phyloP scores from a whole-genome alignment of 1,140 invertebrate species.

The Drosophila arizonae region DNA sequence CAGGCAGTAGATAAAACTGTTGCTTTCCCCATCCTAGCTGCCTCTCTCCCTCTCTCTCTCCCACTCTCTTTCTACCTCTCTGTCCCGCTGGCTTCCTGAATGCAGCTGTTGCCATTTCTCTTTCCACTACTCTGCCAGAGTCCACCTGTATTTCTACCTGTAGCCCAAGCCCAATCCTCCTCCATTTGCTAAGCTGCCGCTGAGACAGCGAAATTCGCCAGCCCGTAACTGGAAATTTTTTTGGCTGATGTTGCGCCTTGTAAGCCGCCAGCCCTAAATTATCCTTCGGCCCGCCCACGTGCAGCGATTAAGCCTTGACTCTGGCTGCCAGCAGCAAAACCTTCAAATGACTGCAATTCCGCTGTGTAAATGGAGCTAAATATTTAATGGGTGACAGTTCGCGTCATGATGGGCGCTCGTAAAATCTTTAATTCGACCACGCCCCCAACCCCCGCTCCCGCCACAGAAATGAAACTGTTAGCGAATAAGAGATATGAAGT shows the following conservation, averaged over 20 bases:
- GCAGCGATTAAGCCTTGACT: slow-evolving; percentile 24
- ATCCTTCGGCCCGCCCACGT: slow-evolving; percentile 27
- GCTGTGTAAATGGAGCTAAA: slow-evolving; percentile 41
- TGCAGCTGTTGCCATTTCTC: slow-evolving; percentile 44
- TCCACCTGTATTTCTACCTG: slow-evolving; percentile 26
- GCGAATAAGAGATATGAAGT: not conserved
- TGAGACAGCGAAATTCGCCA: slow-evolving; percentile 44
- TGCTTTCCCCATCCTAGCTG: not conserved
- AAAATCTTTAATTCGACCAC: slow-evolving; percentile 36
- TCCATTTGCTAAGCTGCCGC: slow-evolving; percentile 34
- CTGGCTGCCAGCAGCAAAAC: no score
- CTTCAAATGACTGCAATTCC: slow-evolving; percentile 35
- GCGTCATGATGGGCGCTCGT: slow-evolving; percentile 24
- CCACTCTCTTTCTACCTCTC: not conserved
- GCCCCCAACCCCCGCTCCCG: not conserved
- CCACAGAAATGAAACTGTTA: slow-evolving; percentile 7
- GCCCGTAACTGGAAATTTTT: slow-evolving; percentile 21
- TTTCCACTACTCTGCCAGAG: slow-evolving; percentile 14
- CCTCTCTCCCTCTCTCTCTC: not conserved
- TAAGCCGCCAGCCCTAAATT: slow-evolving; percentile 19
- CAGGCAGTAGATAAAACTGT: slow-evolving; percentile 32
- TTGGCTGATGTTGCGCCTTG: slow-evolving; percentile 44
- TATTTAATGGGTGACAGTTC: slow-evolving; percentile 31
- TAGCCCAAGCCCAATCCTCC: not conserved
- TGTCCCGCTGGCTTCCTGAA: not conserved